A percentile compares a stretch with the other conserved stretches of the same genome.
phyloP scores from a whole-genome alignment of 2,888 invertebrate genomes.

The Candidula unifasciata region DNA sequence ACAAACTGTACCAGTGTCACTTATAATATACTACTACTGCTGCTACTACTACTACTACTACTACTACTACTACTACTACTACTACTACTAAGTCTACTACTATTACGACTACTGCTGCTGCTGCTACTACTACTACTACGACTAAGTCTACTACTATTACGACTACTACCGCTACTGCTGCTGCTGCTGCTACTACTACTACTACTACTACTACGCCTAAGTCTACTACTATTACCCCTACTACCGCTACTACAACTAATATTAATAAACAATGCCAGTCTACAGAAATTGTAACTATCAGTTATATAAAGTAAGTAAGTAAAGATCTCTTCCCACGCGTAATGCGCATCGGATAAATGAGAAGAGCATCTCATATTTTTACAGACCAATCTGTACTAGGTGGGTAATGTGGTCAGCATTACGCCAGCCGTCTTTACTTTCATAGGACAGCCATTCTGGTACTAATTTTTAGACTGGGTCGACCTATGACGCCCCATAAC shows the following conservation, averaged over 20 bases:
- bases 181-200: neutral
- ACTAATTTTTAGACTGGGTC: too few species aligned
- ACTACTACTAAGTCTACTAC: neutral
- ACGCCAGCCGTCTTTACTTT: too few species aligned
- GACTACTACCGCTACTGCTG: neutral
- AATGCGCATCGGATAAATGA: too few species aligned
- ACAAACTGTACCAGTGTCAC: neutral
- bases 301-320: too few species aligned
- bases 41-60: conserved; percentile 4
- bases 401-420: too few species aligned
- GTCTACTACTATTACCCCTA: neutral
- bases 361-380: too few species aligned
- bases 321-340: too few species aligned
- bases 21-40: neutral
- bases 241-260: neutral
- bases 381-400: too few species aligned
- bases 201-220: neutral
- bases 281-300: too few species aligned
- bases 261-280: too few species aligned
- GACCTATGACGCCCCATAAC: too few species aligned
- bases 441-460: too few species aligned
- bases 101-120: neutral
- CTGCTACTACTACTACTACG: neutral
- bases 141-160: neutral
- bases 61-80: conserved; percentile 8